Base-by-base conservation (phyloP, 2,113 vertebrate genomes). In the Bos indicus region DNA sequence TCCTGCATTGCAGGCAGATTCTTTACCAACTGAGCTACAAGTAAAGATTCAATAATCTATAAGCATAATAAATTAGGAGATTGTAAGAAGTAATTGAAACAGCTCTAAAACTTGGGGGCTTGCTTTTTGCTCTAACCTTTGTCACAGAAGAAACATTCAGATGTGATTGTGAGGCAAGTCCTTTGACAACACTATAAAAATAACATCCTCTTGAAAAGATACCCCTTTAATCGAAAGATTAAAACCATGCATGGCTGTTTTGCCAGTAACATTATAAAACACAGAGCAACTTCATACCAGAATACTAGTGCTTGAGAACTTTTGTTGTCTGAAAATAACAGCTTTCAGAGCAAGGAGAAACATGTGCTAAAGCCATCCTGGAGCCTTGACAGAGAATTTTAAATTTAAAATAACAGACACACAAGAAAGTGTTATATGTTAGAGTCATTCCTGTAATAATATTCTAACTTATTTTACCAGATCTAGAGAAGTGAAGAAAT, bases 281-380 rank as follows among this genome's bases (percentile, higher is more conserved):
- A 94, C 46, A 80, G 52, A 77, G 67, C 10, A 97, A 90, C 62
- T 94, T 78, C 46, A 16, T 40, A 92, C 71, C 95, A 94, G 88
- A 88, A 90, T 88, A 94, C 48, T 86, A 85, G 94, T 30, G 87
- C 77, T 90, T 94, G 94, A 97, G 95, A 98, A 98, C 90, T 67
- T 80, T 17, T 52, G 15, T 30, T 78, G 15, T 26, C 48, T 25
- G 56, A 46, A 82, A 80, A 85, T 10, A 28, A 57, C 26, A 60
- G 57, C 64, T 71, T 80, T 52, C 16, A 36, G 64, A 78, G 52
- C 36, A 64, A 88, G 40, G 80, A 92, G 85, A 90, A 80, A 78
- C 33, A 78, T 83, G 54, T 83, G 57, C 57, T 67, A 74, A 77
- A 77, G 56, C 83, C 26, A 84, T 43, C 16, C 36, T 23, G 77